Evolutionary conservation across 2,797 vertebrate species (phyloP), one percentile per base, ranked within the genome.

Genomic region (Lutjanus argentimaculatus): DNA sequence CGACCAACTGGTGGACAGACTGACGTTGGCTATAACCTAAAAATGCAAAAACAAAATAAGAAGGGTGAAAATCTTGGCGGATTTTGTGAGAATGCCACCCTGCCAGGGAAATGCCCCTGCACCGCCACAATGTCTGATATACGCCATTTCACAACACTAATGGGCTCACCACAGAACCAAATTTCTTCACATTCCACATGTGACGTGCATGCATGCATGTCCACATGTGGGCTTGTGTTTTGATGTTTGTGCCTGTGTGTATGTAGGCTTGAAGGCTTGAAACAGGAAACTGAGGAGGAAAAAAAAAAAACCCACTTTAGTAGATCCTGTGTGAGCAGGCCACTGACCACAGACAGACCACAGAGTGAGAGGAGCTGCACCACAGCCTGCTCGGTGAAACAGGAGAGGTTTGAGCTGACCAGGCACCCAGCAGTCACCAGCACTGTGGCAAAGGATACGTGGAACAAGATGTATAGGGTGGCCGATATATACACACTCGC

Each of bases 271-370:
- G 65, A 86, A 58, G 46, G 82, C 67, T 77, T 71, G 65, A 86
- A 90, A 85, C 71, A 80, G 81, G 88, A 85, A 91, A 77, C 72
- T 45, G 51, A 55, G 78, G 76, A 46, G 30, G 14, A 12, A 52
- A 16, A 74, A 77, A 66, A 58, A 21, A 53, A 46, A 25, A 7
- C 19, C 36, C 67, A 79, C 78, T 87, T 85, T 58, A 74, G 71
- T 77, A 16, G 65, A 88, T 90, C 67, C 73, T 86, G 80, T 85
- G 84, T 80, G 72, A 85, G 67, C 59, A 88, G 81, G 63, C 88
- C 74, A 62, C 78, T 79, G 85, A 92, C 89, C 91, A 90, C 90
- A 90, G 87, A 67, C 58, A 8, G 36, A 78, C 86, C 90, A 15
- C 87, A 89, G 78, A 79, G 61, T 75, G 59, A 86, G 73, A 58